A percentile compares a stretch with the other conserved stretches of the same genome.
Evolutionary conservation across 2,113 vertebrate genomes (phyloP).

Genomic region (Coptodon rendalli): DNA sequence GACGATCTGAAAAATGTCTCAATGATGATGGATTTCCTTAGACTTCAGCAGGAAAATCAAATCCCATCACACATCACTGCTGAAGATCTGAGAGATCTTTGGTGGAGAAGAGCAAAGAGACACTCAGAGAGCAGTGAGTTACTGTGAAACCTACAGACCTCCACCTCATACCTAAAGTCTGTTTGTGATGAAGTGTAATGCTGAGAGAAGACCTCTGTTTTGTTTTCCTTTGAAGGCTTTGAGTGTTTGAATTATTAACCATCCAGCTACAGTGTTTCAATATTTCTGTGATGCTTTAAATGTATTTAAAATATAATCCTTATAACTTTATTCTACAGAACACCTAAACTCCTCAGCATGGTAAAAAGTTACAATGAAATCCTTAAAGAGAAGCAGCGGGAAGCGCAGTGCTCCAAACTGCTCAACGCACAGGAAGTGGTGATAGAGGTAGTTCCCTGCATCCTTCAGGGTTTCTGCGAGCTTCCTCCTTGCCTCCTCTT

Average conservation of each 20-base stretch:
- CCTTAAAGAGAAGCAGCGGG: neutral
- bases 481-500: neutral
- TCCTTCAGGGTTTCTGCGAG: neutral
- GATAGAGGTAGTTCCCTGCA: neutral
- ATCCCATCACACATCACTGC: neutral
- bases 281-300: neutral
- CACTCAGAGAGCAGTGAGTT: neutral
- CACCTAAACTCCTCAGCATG: neutral
- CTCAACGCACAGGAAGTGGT: neutral
- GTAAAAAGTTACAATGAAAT: accelerated
- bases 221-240: neutral
- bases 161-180: neutral
- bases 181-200: neutral
- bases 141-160: neutral
- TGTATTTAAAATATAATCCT: neutral
- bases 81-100: neutral
- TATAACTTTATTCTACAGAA: neutral
- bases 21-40: neutral
- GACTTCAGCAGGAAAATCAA: neutral
- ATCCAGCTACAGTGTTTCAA: neutral
- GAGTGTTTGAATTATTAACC: neutral
- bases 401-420: neutral
- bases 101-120: neutral
- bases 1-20: neutral
- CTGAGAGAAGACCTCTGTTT: neutral